A percentile compares a stretch with the other conserved stretches of the same genome.
phyloP scores from a whole-genome alignment of 2,888 invertebrate genomes.

The Patella caerulea region DNA sequence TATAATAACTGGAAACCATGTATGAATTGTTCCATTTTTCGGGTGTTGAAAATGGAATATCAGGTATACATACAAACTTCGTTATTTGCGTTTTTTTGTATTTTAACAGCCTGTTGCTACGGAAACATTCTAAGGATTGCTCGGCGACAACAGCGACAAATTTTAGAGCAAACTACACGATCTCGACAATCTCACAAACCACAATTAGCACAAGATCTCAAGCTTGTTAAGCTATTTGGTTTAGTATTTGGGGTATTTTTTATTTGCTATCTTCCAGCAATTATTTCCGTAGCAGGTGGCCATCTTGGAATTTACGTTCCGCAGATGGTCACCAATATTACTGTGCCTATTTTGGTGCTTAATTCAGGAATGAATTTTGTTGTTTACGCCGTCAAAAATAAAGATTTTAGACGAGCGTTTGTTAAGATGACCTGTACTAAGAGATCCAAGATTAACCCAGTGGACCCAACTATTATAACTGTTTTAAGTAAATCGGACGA shows the following conservation, averaged over 20 bases:
- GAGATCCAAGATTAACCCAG: neutral
- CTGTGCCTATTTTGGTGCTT: conserved; percentile 21
- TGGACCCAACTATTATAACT: neutral
- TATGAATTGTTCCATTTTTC: conserved; percentile 20
- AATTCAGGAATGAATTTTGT: conserved; percentile 36
- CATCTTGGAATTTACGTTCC: conserved; percentile 27
- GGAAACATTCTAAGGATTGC: conserved; percentile 7
- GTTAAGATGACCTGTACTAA: conserved; percentile 17
- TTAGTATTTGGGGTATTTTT: conserved; percentile 36
- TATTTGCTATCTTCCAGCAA: conserved; percentile 30
- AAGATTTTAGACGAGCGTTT: conserved; percentile 29
- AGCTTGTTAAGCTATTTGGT: conserved; percentile 26
- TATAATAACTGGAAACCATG: conserved; percentile 17
- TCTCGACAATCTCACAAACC: neutral
- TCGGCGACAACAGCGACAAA: neutral
- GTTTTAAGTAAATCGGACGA: no score
- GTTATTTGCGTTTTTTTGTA: conserved; percentile 23
- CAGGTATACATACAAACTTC: conserved; percentile 25
- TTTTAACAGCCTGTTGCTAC: neutral
- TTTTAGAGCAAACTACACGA: neutral
- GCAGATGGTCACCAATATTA: conserved; percentile 15
- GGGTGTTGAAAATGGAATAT: conserved; percentile 18
- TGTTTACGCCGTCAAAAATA: conserved; percentile 30
- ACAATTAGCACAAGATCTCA: neutral
- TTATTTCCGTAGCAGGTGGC: conserved; percentile 25